Base-by-base conservation (phyloP, 2,797 vertebrate species). In the Odontamblyopus lacepedii region DNA sequence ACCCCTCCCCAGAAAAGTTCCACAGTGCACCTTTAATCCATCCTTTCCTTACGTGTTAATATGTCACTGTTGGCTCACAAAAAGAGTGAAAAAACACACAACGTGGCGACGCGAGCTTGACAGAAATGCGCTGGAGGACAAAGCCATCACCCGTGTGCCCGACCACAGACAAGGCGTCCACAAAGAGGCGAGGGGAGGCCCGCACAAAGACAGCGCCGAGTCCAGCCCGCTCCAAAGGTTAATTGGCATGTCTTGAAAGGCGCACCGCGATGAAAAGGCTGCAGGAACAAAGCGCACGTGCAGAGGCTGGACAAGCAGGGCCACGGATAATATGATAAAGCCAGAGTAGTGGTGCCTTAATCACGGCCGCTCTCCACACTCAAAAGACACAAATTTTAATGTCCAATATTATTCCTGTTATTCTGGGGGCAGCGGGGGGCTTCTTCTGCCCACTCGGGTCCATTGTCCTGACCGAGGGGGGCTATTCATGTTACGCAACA, bases 231-330 rank as follows among this genome's bases (percentile, higher is more conserved):
- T 50, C 56, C 85, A 93, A 94, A 94, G 92, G 93, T 94, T 94
- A 94, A 95, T 93, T 93, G 93, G 92, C 91, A 90, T 88, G 88
- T 91, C 93, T 92, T 92, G 91, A 92, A 94, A 92, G 91, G 89
- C 57, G 83, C 85, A 72, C 77, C 3, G 87, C 88, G 89, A 93
- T 93, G 90, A 94, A 92, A 94, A 91, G 90, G 86, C 77, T 75
- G 69, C 73, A 76, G 87, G 89, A 92, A 93, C 92, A 93, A 94
- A 94, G 85, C 83, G 75, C 86, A 85, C 69, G 88, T 85, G 87
- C 84, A 88, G 90, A 84, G 88, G 85, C 87, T 82, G 88, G 86
- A 91, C 79, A 85, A 83, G 82, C 81, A 82, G 86, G 82, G 79
- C 82, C 84, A 86, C 77, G 84, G 88, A 91, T 92, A 92, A 91